Base-by-base conservation (phyloP, 2,888 invertebrate species). In the Cinara cedri region DNA sequence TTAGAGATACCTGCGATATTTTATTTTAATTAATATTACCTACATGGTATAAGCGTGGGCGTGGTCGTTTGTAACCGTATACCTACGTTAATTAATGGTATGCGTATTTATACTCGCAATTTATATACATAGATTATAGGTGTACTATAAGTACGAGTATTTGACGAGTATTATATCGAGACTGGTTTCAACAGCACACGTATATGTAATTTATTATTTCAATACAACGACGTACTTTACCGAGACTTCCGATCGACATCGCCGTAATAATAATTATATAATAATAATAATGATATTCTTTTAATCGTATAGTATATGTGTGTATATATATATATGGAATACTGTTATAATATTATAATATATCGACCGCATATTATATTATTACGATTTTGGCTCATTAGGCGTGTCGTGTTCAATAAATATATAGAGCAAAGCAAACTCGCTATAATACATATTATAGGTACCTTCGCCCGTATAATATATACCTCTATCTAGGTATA, bases 381-480 rank as follows among this genome's bases (percentile, higher is more conserved):
- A 34, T 70, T n/a, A n/a, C n/a, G n/a, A n/a, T 55, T 63, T 55
- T 16, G 70, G 54, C 54, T 70, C 70, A 70, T 70, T 70, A 70
- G 70, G 54, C 54, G 54, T 42, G 70, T 55, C 70, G 42, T 70
- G 54, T 70, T 55, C 42, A 19, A 70, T 70, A 70, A 54, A 70
- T 4, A 34, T 34, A 34, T 70, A 42, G 70, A 55, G 54, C 70
- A 70, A 42, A 55, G 54, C 70, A 70, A 42, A 34, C 34, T 49
- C 46, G 54, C 14, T 19, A 42, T 55, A n/a, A 34, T 34, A 34
- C 3, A 34, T 34, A 34, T n/a, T n/a, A n/a, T n/a, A n/a, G n/a
- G n/a, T 34, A 54, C 70, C 42, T 70, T 70, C 34, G 42, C 54
- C 51, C 34, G 34, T 6, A 6, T n/a, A n/a, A n/a, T n/a, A 6